Evolutionary conservation across 2,113 vertebrate species (phyloP).

Genomic region (Catharus bicknelli): DNA sequence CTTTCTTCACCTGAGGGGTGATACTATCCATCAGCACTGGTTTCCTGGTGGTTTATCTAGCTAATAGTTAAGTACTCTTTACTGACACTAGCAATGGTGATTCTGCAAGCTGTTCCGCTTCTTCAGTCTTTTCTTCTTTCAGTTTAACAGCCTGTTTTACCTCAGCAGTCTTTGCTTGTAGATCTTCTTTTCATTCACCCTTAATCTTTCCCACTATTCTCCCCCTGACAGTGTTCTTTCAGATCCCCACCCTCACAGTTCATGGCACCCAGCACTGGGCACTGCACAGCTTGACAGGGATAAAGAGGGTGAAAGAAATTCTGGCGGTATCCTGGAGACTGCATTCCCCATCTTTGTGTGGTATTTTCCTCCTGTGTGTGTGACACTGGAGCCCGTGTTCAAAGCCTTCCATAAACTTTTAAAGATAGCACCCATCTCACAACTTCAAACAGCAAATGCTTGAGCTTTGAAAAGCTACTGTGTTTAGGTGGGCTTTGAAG

Average conservation of each 20-base stretch:
- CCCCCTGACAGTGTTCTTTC: neutral
- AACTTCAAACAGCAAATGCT: neutral
- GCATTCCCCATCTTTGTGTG: neutral
- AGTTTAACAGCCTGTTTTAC: neutral
- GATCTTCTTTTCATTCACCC: neutral
- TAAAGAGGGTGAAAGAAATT: neutral
- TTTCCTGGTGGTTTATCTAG: neutral
- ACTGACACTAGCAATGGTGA: neutral
- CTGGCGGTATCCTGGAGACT: neutral
- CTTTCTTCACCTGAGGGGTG: neutral
- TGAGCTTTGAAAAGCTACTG: neutral
- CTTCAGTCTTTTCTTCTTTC: neutral
- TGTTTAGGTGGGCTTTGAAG: slow-evolving; percentile 3
- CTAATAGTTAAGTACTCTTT: neutral
- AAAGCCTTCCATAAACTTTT: neutral
- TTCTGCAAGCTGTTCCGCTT: neutral
- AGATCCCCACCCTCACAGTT: neutral
- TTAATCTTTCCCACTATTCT: neutral
- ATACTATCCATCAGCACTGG: neutral
- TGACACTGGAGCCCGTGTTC: neutral
- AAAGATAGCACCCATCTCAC: neutral
- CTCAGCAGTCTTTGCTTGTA: neutral
- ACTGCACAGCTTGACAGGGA: neutral
- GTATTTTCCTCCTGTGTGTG: neutral
- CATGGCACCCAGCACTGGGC: neutral